Percentiles rank a stretch among this genome's conserved stretches.
Evolutionary conservation across 2,888 invertebrate species (phyloP).

Genomic region (Temnothorax unifasciatus): DNA sequence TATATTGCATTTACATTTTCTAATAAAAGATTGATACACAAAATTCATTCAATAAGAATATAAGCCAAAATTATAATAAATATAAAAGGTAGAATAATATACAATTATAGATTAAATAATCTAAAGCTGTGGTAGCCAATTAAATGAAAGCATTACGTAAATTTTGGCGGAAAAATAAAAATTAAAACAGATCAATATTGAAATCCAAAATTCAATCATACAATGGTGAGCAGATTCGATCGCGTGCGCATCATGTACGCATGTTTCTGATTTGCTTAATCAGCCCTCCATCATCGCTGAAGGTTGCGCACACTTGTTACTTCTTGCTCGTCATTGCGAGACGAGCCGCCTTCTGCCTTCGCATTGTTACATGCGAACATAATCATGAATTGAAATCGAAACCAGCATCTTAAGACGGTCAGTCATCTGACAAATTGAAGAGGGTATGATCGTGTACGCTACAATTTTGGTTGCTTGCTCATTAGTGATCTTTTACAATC

Average conservation of each 20-base stretch:
- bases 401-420: constrained; percentile 34
- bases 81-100: neutral
- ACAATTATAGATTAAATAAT: neutral
- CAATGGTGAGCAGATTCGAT: constrained; percentile 22
- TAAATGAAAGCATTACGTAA: neutral
- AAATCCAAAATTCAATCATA: constrained; percentile 10
- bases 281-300: constrained; percentile 59
- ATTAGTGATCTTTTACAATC: constrained; percentile 21
- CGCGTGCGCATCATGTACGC: constrained; percentile 57
- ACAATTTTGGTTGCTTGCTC: constrained; percentile 19
- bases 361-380: constrained; percentile 46
- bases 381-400: constrained; percentile 57
- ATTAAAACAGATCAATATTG: neutral
- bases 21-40: neutral
- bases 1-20: neutral
- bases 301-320: constrained; percentile 62
- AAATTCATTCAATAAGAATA: neutral
- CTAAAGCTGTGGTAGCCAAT: neutral
- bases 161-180: neutral
- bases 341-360: constrained; percentile 36
- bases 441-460: neutral
- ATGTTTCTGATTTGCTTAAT: constrained; percentile 61
- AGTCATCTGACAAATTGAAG: constrained; percentile 45
- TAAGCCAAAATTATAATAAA: neutral
- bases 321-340: constrained; percentile 44